Base-by-base conservation (phyloP, 2,113 vertebrate species). In the Boleophthalmus pectinirostris region DNA sequence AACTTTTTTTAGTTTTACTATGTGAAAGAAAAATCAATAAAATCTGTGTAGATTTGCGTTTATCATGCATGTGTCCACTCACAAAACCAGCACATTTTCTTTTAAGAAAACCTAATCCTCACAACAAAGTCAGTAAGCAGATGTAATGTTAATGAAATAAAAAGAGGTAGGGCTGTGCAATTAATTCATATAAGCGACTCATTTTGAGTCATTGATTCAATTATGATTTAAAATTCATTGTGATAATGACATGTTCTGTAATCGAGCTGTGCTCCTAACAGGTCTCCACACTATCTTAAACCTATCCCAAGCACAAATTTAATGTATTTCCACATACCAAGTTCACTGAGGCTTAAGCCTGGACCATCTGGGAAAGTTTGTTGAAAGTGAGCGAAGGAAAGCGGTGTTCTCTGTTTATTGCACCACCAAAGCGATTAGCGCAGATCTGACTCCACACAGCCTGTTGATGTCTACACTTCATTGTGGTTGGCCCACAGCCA, bases 401-500 rank as follows among this genome's bases (percentile, higher is more conserved):
- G 64, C 20, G 76, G 45, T 74, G 65, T 68, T 16, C 53, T 82
- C 73, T 91, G 87, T 93, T 92, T 92, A 90, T 85, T 87, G 82
- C 78, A 75, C 77, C 73, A 86, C 65, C 73, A 80, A 82, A 85
- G 71, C 67, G 82, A 89, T 88, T 87, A 88, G 84, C 54, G 82
- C 68, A 24, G 73, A 66, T 74, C 84, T 88, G 88, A 86, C 79
- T 75, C 60, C 72, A 77, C 82, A 68, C 87, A 86, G 90, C 84
- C 76, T 70, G 89, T 64, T 58, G 82, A 84, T 79, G 81, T 91
- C 86, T 58, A 75, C 89, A 85, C 88, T 83, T 85, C 90, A 85
- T 84, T 75, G 88, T 75, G 80, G 85, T 66, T 88, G 87, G 90
- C 80, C 20, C 58, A 7, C 9, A 0, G 74, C 89, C 90, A 87